These are phyloP conservation scores for Colinus virginianus DNA, from an alignment of 2,113 vertebrate species.

Conservation along the genomic window DNA sequence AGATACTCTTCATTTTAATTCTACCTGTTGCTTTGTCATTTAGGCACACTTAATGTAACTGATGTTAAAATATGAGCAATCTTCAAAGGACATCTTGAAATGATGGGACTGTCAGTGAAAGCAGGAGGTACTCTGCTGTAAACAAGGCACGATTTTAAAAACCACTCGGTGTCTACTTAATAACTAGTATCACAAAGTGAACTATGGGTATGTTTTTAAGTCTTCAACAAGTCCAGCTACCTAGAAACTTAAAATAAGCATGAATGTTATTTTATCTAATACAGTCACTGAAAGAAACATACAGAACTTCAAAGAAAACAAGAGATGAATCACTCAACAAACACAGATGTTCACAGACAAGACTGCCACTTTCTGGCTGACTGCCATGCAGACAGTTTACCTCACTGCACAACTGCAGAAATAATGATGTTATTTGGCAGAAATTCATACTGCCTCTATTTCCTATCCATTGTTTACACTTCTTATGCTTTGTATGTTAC, in stretches of 20 bases:
- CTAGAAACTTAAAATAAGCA: not conserved
- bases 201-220: not conserved
- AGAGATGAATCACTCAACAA: not conserved
- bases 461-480: not conserved
- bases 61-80: not conserved
- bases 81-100: not conserved
- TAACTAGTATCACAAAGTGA: not conserved
- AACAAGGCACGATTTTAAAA: not conserved
- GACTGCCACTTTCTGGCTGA: accelerated
- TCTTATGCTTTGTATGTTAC: not conserved
- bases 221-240: not conserved
- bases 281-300: not conserved
- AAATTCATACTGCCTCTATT: not conserved
- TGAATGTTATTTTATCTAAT: not conserved
- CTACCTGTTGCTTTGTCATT: not conserved
- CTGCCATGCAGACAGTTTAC: not conserved
- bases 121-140: not conserved
- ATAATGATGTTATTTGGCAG: not conserved
- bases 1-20: not conserved
- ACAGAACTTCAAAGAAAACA: not conserved
- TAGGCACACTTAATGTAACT: not conserved
- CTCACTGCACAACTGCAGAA: not conserved
- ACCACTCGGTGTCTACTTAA: not conserved
- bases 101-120: not conserved
- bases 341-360: not conserved